A percentile compares a stretch with the other conserved stretches of the same genome.
Conservation (phyloP, 2,113 vertebrate species). For the Eretmochelys imbricata region DNA sequence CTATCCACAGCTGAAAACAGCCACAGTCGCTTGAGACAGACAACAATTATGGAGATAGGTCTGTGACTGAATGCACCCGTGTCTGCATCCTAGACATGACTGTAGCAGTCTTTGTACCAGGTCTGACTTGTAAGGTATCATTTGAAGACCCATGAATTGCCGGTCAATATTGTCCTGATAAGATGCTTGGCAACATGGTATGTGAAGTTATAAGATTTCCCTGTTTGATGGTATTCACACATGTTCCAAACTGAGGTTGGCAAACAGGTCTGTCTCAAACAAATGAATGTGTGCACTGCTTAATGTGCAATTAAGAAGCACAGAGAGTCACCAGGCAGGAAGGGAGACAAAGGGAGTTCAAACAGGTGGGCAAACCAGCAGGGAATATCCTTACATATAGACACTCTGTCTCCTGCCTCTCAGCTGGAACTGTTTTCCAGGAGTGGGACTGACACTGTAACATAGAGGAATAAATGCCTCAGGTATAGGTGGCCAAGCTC, state of each 20-base stretch:
- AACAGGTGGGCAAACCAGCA: background rate
- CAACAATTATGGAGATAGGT: background rate
- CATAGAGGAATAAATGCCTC: background rate
- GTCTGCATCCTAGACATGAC: too few relatives aligned
- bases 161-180: background rate
- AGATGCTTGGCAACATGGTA: background rate
- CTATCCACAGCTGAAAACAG: fast-evolving
- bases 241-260: background rate
- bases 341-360: background rate
- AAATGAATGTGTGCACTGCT: background rate
- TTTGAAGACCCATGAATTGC: background rate
- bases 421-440: background rate
- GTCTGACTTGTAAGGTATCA: too few relatives aligned
- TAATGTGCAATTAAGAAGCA: background rate
- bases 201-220: background rate
- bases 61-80: too few relatives aligned
- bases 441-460: background rate
- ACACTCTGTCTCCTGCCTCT: background rate
- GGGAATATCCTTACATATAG: background rate
- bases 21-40: background rate
- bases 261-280: background rate
- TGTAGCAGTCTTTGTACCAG: too few relatives aligned
- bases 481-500: too few relatives aligned
- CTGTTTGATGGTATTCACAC: background rate
- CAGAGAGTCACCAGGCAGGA: background rate